A percentile compares a stretch with the other conserved stretches of the same genome.
Conservation (phyloP, 2,888 invertebrate species). For the Actias luna region DNA sequence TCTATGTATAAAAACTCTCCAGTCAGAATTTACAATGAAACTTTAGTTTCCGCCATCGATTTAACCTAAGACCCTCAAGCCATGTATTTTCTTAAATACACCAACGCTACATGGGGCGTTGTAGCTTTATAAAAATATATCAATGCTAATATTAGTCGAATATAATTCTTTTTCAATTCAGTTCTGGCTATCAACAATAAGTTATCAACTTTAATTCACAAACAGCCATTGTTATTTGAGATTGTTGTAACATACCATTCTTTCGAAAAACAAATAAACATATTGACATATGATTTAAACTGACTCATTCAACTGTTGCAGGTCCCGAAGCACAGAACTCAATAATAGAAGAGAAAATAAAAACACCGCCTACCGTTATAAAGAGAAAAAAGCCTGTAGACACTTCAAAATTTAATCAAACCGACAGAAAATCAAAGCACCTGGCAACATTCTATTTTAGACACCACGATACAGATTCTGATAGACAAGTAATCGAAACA, state of each 20-base stretch:
- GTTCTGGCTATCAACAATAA: not conserved
- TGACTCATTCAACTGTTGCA: constrained; percentile 38
- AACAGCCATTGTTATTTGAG: constrained; percentile 49
- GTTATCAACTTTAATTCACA: constrained; percentile 20
- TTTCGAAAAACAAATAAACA: constrained; percentile 36
- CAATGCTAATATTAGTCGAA: not conserved
- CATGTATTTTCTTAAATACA: no score
- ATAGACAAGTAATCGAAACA: constrained; percentile 83
- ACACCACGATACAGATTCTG: constrained; percentile 93
- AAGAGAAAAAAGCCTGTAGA: constrained; percentile 80
- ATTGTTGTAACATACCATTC: constrained; percentile 42
- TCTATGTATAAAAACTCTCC: no score
- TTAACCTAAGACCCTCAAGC: no score
- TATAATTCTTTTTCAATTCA: not conserved
- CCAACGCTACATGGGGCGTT: not conserved
- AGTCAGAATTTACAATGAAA: no score
- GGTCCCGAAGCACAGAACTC: constrained; percentile 54
- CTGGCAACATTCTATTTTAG: constrained; percentile 92
- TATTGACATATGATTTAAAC: constrained; percentile 23
- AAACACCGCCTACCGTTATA: constrained; percentile 71
- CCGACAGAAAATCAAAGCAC: constrained; percentile 90
- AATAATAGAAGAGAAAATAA: constrained; percentile 49
- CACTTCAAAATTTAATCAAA: constrained; percentile 84
- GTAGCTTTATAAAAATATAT: not conserved
- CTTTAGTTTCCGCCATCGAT: not conserved